These are phyloP conservation scores for Batillaria attramentaria DNA, from an alignment of 1,140 invertebrate species.

Conservation along the genomic window DNA sequence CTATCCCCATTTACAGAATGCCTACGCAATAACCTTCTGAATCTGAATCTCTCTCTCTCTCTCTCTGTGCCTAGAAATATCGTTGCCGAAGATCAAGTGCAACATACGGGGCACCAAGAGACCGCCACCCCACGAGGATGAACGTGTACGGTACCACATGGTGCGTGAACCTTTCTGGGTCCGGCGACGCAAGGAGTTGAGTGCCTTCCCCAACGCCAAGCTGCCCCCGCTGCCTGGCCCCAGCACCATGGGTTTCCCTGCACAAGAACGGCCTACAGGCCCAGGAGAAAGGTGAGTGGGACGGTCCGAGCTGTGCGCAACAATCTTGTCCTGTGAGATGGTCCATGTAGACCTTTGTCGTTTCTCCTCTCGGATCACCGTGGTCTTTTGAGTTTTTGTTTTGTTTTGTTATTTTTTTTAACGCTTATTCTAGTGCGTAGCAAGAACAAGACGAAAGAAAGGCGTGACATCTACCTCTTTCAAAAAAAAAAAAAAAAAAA, in stretches of 20 bases:
- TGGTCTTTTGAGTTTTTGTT: background rate
- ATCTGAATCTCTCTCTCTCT: too few species aligned
- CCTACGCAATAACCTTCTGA: too few species aligned
- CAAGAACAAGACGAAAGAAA: too few species aligned
- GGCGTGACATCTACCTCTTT: too few species aligned
- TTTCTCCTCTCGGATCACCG: background rate
- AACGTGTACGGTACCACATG: constrained; percentile 6
- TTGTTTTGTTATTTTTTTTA: background rate
- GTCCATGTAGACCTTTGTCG: background rate
- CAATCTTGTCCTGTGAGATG: too few species aligned
- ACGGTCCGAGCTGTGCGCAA: background rate
- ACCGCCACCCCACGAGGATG: constrained; percentile 6
- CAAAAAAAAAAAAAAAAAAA: too few species aligned
- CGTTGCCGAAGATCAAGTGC: background rate
- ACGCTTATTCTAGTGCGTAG: too few species aligned
- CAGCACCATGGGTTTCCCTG: background rate
- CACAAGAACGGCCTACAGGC: background rate
- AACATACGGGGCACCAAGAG: background rate
- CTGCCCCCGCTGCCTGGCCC: background rate
- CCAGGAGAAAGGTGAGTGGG: too few species aligned
- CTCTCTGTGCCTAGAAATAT: too few species aligned
- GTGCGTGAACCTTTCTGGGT: background rate
- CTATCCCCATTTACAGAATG: too few species aligned
- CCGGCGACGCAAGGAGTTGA: background rate
- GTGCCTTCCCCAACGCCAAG: background rate